Percentiles rank a stretch among this genome's conserved stretches.
These are phyloP conservation scores for Macrosoma leucophasiata DNA, from an alignment of 2,888 invertebrate species.

Conservation along the genomic window DNA sequence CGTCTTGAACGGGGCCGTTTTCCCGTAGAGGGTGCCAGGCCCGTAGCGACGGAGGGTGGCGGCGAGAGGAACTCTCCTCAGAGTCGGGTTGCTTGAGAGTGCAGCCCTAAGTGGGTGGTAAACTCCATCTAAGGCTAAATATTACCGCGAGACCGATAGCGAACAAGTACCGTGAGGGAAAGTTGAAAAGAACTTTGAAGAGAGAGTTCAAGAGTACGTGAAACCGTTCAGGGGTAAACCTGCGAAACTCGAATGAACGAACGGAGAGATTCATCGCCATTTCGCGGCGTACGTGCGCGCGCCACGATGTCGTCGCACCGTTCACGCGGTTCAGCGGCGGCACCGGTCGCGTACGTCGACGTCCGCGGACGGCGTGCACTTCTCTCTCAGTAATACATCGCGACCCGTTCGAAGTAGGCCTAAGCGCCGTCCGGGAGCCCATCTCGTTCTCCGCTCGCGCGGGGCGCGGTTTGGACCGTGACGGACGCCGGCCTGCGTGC, in stretches of 20 bases:
- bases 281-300: constrained; percentile 33
- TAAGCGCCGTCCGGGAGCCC: constrained; percentile 44
- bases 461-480: constrained; percentile 26
- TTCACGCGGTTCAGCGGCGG: constrained; percentile 20
- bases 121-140: constrained; percentile 77
- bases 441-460: constrained; percentile 24
- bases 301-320: constrained; percentile 25
- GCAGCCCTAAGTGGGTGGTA: constrained; percentile 78
- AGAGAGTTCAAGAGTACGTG: constrained; percentile 72
- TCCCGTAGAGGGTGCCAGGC: constrained; percentile 72
- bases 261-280: constrained; percentile 54
- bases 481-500: constrained; percentile 28
- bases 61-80: constrained; percentile 39
- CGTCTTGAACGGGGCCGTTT: constrained; percentile 67
- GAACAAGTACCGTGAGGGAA: constrained; percentile 82
- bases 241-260: constrained; percentile 73
- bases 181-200: constrained; percentile 83
- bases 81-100: constrained; percentile 77
- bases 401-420: constrained; percentile 67
- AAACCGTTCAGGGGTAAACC: constrained; percentile 72
- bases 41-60: constrained; percentile 52
- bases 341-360: constrained; percentile 32
- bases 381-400: constrained; percentile 68
- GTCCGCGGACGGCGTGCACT: constrained; percentile 41
- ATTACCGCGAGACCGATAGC: constrained; percentile 79